phyloP scores from a whole-genome alignment of 2,888 invertebrate species.

The Hoplodrina blanda region DNA sequence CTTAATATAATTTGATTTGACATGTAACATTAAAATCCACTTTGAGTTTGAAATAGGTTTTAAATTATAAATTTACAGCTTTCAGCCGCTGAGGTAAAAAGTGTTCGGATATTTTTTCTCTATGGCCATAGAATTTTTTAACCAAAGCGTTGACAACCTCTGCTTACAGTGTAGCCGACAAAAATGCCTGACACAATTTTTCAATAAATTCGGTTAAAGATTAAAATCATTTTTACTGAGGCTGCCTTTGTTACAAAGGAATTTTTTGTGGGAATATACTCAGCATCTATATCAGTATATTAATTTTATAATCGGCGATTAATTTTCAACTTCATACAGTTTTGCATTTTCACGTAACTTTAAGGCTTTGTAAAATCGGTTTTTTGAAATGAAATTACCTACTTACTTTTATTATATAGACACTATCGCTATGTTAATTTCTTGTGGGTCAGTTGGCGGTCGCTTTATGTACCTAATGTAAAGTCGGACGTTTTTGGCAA shows the following conservation, averaged over 20 bases:
- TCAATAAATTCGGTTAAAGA: constrained; percentile 71
- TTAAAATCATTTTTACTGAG: constrained; percentile 67
- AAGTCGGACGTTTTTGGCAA: constrained; percentile 23
- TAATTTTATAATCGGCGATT: constrained; percentile 27
- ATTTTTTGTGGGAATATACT: constrained; percentile 45
- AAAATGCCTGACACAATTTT: constrained; percentile 72
- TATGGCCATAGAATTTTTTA: constrained; percentile 72
- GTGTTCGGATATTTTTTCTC: constrained; percentile 29
- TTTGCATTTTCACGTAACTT: constrained; percentile 1
- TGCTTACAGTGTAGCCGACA: constrained; percentile 68
- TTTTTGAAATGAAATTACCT: neutral
- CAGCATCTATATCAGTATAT: neutral
- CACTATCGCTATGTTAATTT: constrained; percentile 13
- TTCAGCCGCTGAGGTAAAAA: constrained; percentile 29
- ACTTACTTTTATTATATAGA: neutral
- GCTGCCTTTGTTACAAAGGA: constrained; percentile 55
- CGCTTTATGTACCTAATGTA: neutral
- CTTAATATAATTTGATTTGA: constrained; percentile 35
- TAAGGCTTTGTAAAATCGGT: neutral
- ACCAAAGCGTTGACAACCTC: constrained; percentile 72
- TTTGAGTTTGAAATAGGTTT: constrained; percentile 40
- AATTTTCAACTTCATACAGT: constrained; percentile 13
- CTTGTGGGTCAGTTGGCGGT: constrained; percentile 1
- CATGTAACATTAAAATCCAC: constrained; percentile 42
- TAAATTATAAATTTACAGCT: constrained; percentile 28